Base-by-base conservation (phyloP, 2,888 invertebrate species). In the Ischnus inquisitorius region DNA sequence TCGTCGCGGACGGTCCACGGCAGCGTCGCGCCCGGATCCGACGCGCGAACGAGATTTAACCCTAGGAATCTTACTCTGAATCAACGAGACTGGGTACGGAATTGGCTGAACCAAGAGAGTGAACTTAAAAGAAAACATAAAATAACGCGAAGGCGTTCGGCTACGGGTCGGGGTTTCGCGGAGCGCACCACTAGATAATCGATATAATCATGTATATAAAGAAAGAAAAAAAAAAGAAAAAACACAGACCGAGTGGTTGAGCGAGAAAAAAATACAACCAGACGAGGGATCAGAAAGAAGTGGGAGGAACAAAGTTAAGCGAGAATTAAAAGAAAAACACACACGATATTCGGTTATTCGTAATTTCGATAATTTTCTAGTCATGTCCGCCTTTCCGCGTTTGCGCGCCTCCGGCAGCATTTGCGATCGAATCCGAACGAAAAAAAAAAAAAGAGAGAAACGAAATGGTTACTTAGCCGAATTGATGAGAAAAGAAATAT, bases 201-300 rank as follows among this genome's bases (percentile, higher is more conserved):
- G 80, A 79, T 80, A 77, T 83, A 83, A 83, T 80, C 67, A 80
- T 80, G 80, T 83, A 78, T 78, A 83, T 83, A 83, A 83, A 72
- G 16, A 68, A 77, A 46, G 12, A 22, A 72, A 46, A n/a, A 60
- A 60, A 25, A 54, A 48, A 22, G 4, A 51, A 0, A 34, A 34
- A 4, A 4, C 34, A 6, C 34, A 34, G 6, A 34, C 34, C 34
- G 64, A 78, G 22, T 60, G 64, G 68, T 16, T 5, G 71, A 77
- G 75, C 51, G 4, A 57, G 41, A 71, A 76, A 76, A 57, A 71
- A 48, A 68, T 51, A 78, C 43, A 68, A 77, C n/a, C 60, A 65
- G 41, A 71, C 39, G 57, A 64, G 39, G 62, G 28, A 16, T 54
- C 64, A 51, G 39, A 25, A 74, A 43, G 4, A 14, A 14, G 57